Percentiles rank a stretch among this genome's conserved stretches.
Evolutionary conservation across 2,113 vertebrate genomes (phyloP).

Genomic region (Ceyx melanurus): DNA sequence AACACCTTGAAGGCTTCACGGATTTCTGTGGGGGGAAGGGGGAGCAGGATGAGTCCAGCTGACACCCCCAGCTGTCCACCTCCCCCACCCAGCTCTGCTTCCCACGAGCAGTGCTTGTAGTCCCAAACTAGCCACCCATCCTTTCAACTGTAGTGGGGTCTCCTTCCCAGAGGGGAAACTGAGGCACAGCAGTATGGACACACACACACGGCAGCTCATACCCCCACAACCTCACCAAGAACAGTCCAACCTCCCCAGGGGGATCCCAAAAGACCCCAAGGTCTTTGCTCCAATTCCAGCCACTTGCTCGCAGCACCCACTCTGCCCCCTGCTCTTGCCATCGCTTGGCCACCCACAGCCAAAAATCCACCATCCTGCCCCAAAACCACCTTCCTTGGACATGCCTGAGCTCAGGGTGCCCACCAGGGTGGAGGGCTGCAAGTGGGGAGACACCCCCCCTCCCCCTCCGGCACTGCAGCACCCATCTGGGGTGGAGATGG

Average conservation of each 20-base stretch:
- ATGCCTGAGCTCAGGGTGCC: background rate
- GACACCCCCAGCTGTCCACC: too few species aligned
- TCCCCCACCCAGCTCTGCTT: background rate
- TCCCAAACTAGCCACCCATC: background rate
- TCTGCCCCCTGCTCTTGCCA: fast-evolving
- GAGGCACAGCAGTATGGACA: background rate
- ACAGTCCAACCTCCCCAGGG: background rate
- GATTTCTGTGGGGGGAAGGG: constrained; percentile 80
- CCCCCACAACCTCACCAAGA: background rate
- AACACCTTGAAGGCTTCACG: constrained; percentile 95
- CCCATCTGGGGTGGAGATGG: background rate
- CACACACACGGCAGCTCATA: background rate
- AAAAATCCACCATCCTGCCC: fast-evolving
- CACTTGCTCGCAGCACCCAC: fast-evolving
- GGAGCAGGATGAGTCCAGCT: background rate
- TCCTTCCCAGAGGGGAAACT: background rate
- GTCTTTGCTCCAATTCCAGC: background rate
- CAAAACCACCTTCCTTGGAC: fast-evolving
- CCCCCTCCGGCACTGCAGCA: fast-evolving
- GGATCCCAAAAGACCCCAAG: background rate
- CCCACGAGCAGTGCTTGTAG: background rate
- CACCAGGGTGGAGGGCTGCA: background rate
- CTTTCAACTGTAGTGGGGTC: fast-evolving
- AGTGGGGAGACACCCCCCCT: background rate
- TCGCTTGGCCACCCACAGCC: fast-evolving